Conservation (phyloP, 2,888 invertebrate species). For the Iphiclides podalirius region DNA sequence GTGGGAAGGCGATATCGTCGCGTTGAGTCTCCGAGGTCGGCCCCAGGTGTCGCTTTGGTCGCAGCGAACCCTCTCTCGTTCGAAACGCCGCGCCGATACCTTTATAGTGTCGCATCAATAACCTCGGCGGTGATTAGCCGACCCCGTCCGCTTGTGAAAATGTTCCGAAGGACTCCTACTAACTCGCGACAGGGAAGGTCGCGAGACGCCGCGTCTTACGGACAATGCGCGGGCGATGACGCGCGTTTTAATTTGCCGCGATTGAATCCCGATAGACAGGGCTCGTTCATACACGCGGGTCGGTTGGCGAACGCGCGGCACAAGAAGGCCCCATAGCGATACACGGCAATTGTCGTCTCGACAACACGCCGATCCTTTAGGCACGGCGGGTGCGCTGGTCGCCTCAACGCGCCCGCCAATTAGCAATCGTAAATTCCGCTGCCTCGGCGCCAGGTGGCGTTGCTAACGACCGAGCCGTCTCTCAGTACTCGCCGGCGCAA, state of each 20-base stretch:
- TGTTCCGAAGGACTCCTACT: too few relatives aligned
- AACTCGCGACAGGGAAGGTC: too few relatives aligned
- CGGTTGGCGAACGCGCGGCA: constrained; percentile 40
- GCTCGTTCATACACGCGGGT: constrained; percentile 64
- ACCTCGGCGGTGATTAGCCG: too few relatives aligned
- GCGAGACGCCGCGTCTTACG: too few relatives aligned
- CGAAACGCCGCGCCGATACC: constrained; percentile 16
- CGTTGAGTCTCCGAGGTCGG: constrained; percentile 40
- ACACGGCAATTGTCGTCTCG: constrained; percentile 63
- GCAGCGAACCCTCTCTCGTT: constrained; percentile 23
- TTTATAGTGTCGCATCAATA: constrained; percentile 21
- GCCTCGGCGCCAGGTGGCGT: constrained; percentile 32
- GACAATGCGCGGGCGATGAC: too few relatives aligned
- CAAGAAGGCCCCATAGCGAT: too few relatives aligned
- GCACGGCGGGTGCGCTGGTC: constrained; percentile 55
- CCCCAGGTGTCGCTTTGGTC: constrained; percentile 36
- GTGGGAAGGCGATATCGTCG: constrained; percentile 63
- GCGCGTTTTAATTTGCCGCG: constrained; percentile 72
- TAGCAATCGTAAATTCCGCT: constrained; percentile 71
- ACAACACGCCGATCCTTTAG: constrained; percentile 38
- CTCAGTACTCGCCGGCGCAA: too few relatives aligned
- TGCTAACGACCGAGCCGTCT: constrained; percentile 7
- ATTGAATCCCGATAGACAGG: constrained; percentile 78
- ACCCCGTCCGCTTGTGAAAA: too few relatives aligned
- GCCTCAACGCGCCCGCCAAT: constrained; percentile 58